Evolutionary conservation across 2,113 vertebrate species (phyloP), one percentile per base, ranked within the genome.

Genomic region (Zootoca vivipara): DNA sequence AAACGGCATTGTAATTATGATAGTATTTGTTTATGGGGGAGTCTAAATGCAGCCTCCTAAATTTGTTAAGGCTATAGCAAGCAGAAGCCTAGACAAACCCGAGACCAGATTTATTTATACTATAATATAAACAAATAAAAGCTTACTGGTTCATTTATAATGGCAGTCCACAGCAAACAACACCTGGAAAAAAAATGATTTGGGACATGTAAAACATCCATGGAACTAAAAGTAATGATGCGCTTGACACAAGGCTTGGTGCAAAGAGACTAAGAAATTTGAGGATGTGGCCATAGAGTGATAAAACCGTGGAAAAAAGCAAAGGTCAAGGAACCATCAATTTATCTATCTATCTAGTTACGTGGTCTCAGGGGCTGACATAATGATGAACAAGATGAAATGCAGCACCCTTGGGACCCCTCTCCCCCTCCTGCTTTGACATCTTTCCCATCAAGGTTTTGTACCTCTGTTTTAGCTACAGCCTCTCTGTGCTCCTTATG

Each of bases 381-480:
- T 83, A 83, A 83, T 46, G 28, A 15, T 70, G 65, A 70, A 46
- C 65, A 46, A 83, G 82, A 83, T 83, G 65, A 83, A 83, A 70
- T 69, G 38, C 38, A 83, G 40, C 82, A 70, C 82, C 13, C 65
- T 70, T 69, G 42, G 40, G 65, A 46, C 7, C 28, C 40, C 16
- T 70, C 70, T 16, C 15, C 7, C 18, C 28, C 30, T 1, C 26
- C 13, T 6, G 8, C 40, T 46, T 46, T 40, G 35, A 38, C 62
- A 42, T 28, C 62, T 82, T 65, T 35, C 24, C 79, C 62, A 42
- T 67, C 38, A 82, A 28, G 24, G 62, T 40, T 67, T 70, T 83
- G 38, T 83, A 22, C 22, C 35, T 64, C 10, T 82, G 33, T 30
- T 69, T 83, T 69, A 67, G 81, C 12, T 83, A 46, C 24, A 42